Percentiles rank a stretch among this genome's conserved stretches.
Conservation (phyloP, 37 sponge, comb jelly and placozoan species). For the Chondrilla cf. caribensis region DNA sequence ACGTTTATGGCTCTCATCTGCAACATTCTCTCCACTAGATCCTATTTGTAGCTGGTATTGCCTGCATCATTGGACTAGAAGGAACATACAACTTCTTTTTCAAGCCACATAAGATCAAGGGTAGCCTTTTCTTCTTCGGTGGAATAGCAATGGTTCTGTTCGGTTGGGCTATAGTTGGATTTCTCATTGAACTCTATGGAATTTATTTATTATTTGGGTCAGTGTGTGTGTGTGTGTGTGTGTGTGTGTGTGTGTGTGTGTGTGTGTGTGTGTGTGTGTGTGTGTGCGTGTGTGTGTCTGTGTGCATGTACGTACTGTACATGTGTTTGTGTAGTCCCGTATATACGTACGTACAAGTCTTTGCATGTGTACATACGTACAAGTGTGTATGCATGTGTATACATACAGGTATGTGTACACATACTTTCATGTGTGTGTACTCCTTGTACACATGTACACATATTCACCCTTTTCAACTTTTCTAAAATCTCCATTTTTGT, state of each 20-base stretch:
- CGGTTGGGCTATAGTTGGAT: slow-evolving; percentile 94
- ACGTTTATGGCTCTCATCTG: background rate
- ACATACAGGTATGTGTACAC: slow-evolving; percentile 2
- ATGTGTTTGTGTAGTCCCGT: background rate
- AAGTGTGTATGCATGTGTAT: background rate
- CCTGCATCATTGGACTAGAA: slow-evolving; percentile 85
- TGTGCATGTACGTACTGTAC: background rate
- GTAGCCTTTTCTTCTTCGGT: slow-evolving; percentile 83
- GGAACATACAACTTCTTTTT: slow-evolving; percentile 95
- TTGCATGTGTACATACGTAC: background rate
- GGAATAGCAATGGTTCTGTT: slow-evolving; percentile 88
- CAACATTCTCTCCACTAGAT: slow-evolving; percentile 51
- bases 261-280: slow-evolving; percentile 18
- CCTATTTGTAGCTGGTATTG: slow-evolving; percentile 89
- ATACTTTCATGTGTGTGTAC: background rate
- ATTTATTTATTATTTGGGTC: slow-evolving; percentile 87
- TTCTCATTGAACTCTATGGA: slow-evolving; percentile 91
- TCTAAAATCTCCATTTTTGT: too few species aligned
- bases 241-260: slow-evolving; percentile 25
- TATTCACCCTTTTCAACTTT: background rate
- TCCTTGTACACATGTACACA: background rate
- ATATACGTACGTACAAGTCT: slow-evolving; percentile 37
- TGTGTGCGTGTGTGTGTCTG: slow-evolving; percentile 12
- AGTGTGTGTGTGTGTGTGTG: slow-evolving; percentile 21
- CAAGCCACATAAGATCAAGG: slow-evolving; percentile 83